Base-by-base conservation (phyloP, 2,113 vertebrate species). In the Pampusana beccarii region DNA sequence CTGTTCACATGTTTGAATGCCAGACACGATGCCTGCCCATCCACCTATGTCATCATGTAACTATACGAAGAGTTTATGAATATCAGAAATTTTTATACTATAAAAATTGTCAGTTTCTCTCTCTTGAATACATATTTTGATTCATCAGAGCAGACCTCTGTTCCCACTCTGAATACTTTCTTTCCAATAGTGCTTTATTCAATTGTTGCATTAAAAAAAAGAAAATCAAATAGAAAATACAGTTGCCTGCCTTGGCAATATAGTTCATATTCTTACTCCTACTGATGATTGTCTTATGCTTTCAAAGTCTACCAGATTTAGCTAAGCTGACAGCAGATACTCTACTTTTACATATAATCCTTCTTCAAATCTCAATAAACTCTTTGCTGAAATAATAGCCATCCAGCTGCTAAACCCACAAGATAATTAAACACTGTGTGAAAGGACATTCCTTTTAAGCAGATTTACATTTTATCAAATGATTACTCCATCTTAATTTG, bases 381-480 rank as follows among this genome's bases (percentile, higher is more conserved):
- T 60, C 53, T 94, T 91, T 70, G 53, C 28, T 95, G 75, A 94
- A 93, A 92, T 90, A 97, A 90, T 78, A 90, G 56, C 57, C 44
- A 92, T 33, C 29, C 51, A 88, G 80, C 86, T 78, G 80, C 88
- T 90, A 90, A 96, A 90, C 13, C 57, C 90, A 64, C 64, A 74
- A 92, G 86, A 92, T 88, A 96, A 96, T 94, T 94, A 92, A 94
- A 73, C 57, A 50, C 34, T 88, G 56, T 62, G 38, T 86, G 57
- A 93, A 95, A 94, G 40, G 75, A 51, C 65, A 65, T 90, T 90
- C 90, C 50, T 96, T 86, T 84, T 57, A 86, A 93, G 80, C 19
- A 84, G 80, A 88, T 84, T 91, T 85, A 90, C 71, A 57, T 65
- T 57, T 94, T 96, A 96, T 96, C 86, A 92, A 71, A 92, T 88